phyloP scores from a whole-genome alignment of 2,797 vertebrate species.

The Hemitrygon akajei region DNA sequence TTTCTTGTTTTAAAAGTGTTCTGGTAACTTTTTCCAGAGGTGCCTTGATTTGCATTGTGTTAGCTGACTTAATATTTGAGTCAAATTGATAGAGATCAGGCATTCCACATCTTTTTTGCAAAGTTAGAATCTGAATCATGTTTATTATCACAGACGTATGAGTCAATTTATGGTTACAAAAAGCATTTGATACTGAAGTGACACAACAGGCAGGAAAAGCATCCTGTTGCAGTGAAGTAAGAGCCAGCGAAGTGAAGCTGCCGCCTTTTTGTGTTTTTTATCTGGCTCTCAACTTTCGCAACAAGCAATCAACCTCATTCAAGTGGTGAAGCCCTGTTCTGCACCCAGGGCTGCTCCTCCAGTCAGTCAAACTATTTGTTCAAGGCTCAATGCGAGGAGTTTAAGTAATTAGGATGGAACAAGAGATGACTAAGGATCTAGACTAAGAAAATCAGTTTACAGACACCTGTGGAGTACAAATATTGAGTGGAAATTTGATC shows the following conservation, averaged over 20 bases:
- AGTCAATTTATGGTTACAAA: background rate
- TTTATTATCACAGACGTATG: no score
- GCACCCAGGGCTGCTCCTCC: background rate
- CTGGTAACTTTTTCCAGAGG: background rate
- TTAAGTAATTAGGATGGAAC: background rate
- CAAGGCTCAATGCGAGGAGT: background rate
- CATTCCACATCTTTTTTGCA: background rate
- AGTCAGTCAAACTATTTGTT: background rate
- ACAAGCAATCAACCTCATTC: background rate
- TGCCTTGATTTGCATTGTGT: background rate
- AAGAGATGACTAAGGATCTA: background rate
- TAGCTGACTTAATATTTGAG: background rate
- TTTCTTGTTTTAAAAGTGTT: background rate
- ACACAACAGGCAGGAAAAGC: background rate
- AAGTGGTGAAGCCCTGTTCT: background rate
- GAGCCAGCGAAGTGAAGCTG: background rate
- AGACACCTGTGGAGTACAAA: slow-evolving; percentile 34
- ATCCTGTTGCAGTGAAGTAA: background rate
- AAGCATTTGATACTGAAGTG: background rate
- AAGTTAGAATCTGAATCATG: no score
- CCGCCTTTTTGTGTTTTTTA: background rate
- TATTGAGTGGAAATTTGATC: slow-evolving; percentile 15
- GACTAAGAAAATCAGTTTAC: background rate
- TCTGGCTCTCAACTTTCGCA: background rate
- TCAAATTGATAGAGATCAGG: background rate